Evolutionary conservation across 2,888 invertebrate genomes (phyloP).

Genomic region (Aricia artaxerxes): DNA sequence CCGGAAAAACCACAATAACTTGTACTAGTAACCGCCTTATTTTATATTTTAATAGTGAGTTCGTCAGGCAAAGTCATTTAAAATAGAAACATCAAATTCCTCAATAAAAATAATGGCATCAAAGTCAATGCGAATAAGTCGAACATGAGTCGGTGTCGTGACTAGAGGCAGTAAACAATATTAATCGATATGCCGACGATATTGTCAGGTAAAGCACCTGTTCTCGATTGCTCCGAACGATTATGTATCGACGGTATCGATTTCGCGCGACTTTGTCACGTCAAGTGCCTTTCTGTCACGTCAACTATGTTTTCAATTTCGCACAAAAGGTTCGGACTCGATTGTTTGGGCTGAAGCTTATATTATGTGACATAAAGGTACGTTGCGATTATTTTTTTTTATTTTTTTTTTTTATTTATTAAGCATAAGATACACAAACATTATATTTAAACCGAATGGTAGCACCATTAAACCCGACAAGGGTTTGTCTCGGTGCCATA

Average conservation of each 20-base stretch:
- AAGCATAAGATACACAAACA: too few species aligned
- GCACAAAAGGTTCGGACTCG: not conserved
- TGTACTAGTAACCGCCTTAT: too few species aligned
- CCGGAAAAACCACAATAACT: too few species aligned
- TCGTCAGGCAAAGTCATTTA: not conserved
- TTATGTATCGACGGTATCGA: constrained; percentile 14
- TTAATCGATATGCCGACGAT: constrained; percentile 16
- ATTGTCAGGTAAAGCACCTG: constrained; percentile 25
- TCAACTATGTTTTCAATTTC: constrained; percentile 19
- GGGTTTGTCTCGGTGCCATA: too few species aligned
- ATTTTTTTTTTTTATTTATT: too few species aligned
- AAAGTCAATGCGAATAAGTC: constrained; percentile 10
- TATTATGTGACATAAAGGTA: not conserved
- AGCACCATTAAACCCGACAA: too few species aligned
- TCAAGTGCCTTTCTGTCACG: constrained; percentile 1
- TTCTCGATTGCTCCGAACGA: constrained; percentile 5
- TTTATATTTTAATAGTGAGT: not conserved
- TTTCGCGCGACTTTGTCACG: constrained; percentile 8
- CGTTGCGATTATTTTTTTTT: too few species aligned
- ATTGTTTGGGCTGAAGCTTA: not conserved
- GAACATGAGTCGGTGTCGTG: constrained; percentile 24
- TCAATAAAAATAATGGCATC: not conserved
- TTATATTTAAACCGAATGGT: too few species aligned
- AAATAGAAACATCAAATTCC: not conserved
- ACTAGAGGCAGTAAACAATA: constrained; percentile 21